Conservation (phyloP, 1,140 invertebrate species). For the Lamellibrachia luymesi region DNA sequence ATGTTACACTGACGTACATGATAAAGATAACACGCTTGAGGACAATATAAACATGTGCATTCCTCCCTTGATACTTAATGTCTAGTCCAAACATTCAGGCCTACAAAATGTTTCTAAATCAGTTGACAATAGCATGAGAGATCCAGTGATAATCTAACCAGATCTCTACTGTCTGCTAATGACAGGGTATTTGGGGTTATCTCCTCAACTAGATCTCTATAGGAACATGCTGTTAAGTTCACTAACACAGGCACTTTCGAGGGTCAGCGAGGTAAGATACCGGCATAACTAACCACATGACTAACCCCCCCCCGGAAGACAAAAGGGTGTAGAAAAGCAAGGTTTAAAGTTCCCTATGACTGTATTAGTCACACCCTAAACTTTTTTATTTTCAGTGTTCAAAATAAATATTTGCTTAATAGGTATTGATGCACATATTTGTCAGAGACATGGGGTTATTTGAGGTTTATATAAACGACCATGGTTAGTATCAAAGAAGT, state of each 20-base stretch:
- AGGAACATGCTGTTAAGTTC: constrained; percentile 1
- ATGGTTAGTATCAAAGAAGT: background rate
- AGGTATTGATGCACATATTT: no score
- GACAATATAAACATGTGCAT: background rate
- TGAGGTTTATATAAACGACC: background rate
- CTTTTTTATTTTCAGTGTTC: background rate
- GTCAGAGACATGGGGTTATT: background rate
- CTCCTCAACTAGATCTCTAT: background rate
- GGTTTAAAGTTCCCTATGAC: background rate
- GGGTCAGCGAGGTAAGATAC: background rate
- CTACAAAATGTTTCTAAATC: background rate
- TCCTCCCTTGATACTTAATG: background rate
- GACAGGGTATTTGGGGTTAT: background rate
- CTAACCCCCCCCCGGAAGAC: background rate
- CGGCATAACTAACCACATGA: background rate
- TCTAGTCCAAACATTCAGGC: background rate
- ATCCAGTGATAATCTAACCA: background rate
- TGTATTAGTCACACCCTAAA: background rate
- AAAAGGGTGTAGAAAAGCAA: background rate
- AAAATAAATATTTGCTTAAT: background rate
- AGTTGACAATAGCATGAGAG: background rate
- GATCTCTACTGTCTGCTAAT: constrained; percentile 4
- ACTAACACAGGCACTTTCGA: background rate
- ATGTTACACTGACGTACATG: background rate
- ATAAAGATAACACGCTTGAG: background rate